Conservation (phyloP, 2,888 invertebrate species). For the Pyrrhia umbra region DNA sequence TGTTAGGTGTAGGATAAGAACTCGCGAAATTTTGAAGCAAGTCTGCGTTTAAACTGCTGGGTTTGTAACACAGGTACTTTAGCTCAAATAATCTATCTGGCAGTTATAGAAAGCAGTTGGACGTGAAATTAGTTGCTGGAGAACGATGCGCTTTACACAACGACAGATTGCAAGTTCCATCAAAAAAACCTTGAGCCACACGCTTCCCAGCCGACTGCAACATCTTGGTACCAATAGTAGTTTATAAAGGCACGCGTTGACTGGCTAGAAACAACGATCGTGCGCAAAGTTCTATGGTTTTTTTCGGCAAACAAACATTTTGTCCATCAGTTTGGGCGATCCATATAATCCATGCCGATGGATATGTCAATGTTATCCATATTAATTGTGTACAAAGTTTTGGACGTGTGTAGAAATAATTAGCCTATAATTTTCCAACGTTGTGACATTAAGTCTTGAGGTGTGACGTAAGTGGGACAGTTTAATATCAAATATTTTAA, state of each 20-base stretch:
- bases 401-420: too few species aligned
- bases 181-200: conserved; percentile 23
- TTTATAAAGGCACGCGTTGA: not conserved
- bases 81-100: not conserved
- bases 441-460: too few species aligned
- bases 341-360: too few species aligned
- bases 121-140: not conserved
- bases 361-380: too few species aligned
- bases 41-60: not conserved
- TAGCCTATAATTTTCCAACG: too few species aligned
- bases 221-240: conserved; percentile 29
- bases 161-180: conserved; percentile 8
- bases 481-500: too few species aligned
- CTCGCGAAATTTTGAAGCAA: not conserved
- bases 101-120: not conserved
- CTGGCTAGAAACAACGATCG: not conserved
- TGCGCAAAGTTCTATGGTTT: not conserved
- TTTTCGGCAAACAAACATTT: too few species aligned
- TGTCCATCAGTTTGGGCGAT: too few species aligned
- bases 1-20: too few species aligned
- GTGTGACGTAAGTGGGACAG: too few species aligned
- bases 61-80: not conserved
- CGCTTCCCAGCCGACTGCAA: conserved; percentile 3
- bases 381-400: too few species aligned
- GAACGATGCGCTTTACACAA: conserved; percentile 18